These are phyloP conservation scores for Hystrix cristata DNA, from an alignment of 2,113 vertebrate species.

Conservation along the genomic window DNA sequence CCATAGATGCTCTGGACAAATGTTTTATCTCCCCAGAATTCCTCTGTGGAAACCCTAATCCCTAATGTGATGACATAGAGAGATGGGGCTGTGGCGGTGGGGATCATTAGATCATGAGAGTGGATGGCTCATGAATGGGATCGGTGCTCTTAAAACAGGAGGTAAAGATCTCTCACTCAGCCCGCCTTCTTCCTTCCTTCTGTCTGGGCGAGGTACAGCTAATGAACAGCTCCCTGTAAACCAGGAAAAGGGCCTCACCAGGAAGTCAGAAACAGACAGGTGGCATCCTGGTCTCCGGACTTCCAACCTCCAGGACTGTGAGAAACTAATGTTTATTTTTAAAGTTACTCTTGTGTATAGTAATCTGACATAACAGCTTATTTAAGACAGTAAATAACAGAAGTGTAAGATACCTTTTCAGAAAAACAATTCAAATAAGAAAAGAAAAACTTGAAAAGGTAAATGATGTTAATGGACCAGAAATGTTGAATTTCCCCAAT, in stretches of 20 bases:
- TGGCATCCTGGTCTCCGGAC: background rate
- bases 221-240: background rate
- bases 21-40: background rate
- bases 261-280: background rate
- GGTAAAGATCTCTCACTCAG: background rate
- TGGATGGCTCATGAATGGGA: background rate
- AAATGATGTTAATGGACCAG: background rate
- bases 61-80: background rate
- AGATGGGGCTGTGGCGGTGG: rapidly evolving
- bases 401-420: background rate
- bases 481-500: background rate
- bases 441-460: background rate
- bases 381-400: background rate
- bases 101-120: background rate
- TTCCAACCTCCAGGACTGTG: background rate
- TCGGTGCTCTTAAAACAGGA: background rate
- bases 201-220: background rate
- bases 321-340: background rate
- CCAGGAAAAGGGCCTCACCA: background rate
- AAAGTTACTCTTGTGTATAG: background rate
- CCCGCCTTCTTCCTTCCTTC: too few species aligned
- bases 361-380: background rate
- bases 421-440: background rate
- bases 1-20: background rate
- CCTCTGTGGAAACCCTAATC: background rate